Conservation (phyloP, 2,113 vertebrate genomes). For the Vanacampus margaritifer region DNA sequence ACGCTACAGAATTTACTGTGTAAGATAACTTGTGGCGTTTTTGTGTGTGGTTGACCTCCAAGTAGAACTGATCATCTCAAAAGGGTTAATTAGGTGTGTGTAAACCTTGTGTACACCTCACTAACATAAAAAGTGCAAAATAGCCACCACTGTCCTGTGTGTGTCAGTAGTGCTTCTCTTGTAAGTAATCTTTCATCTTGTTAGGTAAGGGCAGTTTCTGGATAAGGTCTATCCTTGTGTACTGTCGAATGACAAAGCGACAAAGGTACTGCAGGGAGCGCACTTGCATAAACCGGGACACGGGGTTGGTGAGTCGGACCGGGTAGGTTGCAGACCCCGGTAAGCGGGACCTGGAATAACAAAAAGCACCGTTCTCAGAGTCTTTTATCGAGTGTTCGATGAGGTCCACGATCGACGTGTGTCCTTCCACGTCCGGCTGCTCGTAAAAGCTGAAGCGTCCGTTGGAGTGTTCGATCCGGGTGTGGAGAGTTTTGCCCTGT, state of each 20-base stretch:
- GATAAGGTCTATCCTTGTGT: constrained; percentile 97
- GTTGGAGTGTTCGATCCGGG: constrained; percentile 96
- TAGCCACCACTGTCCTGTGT: constrained; percentile 77
- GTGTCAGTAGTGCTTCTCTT: constrained; percentile 99
- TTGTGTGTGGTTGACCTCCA: constrained; percentile 19
- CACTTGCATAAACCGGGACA: constrained; percentile 98
- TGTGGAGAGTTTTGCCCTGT: constrained; percentile 95
- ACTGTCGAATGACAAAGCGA: constrained; percentile 97
- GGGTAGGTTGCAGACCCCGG: constrained; percentile 96
- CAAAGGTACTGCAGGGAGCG: constrained; percentile 98
- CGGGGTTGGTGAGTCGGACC: constrained; percentile 92
- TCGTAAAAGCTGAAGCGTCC: constrained; percentile 99
- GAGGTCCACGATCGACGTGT: constrained; percentile 95
- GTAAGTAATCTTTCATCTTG: constrained; percentile 99
- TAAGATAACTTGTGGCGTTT: no score
- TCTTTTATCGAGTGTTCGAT: constrained; percentile 97
- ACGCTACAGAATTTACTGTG: no score
- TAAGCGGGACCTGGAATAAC: constrained; percentile 94
- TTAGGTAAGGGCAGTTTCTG: constrained; percentile 99
- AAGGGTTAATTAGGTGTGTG: constrained; percentile 74
- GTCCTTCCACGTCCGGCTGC: constrained; percentile 95
- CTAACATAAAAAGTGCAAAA: constrained; percentile 92
- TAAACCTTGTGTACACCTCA: constrained; percentile 86
- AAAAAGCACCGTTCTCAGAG: constrained; percentile 97
- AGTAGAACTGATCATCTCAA: constrained; percentile 77